Evolutionary conservation across 2,797 vertebrate genomes (phyloP), one percentile per base, ranked within the genome.

Genomic region (Phrynocephalus forsythii): DNA sequence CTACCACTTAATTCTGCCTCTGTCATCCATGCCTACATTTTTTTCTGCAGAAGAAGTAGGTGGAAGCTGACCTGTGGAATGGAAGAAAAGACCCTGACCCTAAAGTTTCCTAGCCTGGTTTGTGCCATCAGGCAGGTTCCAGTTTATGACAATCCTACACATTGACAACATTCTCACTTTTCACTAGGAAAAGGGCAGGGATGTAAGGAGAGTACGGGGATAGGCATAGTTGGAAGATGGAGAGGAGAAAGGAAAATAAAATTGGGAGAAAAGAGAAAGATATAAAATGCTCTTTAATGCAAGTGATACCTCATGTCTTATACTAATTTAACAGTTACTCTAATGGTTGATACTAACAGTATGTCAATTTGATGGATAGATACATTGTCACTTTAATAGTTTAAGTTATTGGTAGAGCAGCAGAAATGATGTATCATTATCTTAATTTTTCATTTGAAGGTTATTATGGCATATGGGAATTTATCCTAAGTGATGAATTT

Each of bases 281-380:
- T 0, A 0, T 91, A 94, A 56, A 95, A 92, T 73, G 77, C 78
- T 87, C 87, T 73, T 91, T 95, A 93, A 95, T 94, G 94, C 94
- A 94, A 93, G 89, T 84, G 91, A 93, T 60, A 88, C 90, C 94
- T 93, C 89, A 93, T 91, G 90, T 93, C 75, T 95, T 94, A 93
- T 92, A 90, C 92, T 93, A 94, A 96, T 96, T 95, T 94, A 94
- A 93, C 88, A 94, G 93, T 93, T 95, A 90, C 94, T 94, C 93
- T 94, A 95, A 94, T 94, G 94, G 93, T 87, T 95, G 95, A 94
- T 94, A 94, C 90, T 94, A 93, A 83, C 92, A 95, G 93, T 92
- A 94, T 80, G 94, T 95, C 95, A 95, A 88, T 92, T 93, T 96
- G 95, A 95, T 95, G 92, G 95, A 95, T 93, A 92, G 95, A 95